Conservation (phyloP, 2,113 vertebrate species). For the Pyxicephalus adspersus region DNA sequence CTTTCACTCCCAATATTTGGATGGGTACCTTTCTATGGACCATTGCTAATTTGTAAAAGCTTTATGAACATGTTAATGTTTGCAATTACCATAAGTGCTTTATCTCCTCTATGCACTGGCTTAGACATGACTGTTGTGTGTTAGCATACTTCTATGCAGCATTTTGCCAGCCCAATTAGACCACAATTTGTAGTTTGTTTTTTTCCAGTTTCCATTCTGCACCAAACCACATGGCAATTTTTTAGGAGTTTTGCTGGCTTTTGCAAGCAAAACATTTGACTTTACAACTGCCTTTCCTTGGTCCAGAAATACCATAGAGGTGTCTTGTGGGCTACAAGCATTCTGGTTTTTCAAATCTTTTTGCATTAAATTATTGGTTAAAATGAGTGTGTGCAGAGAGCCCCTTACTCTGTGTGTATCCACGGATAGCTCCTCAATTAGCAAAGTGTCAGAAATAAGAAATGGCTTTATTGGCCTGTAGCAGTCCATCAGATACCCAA, state of each 20-base stretch:
- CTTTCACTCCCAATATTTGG: slow-evolving; percentile 43
- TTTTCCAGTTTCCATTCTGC: slow-evolving; percentile 46
- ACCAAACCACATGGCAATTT: slow-evolving; percentile 69
- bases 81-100: slow-evolving; percentile 99
- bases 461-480: too few relatives aligned
- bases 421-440: background rate
- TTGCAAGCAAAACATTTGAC: slow-evolving; percentile 56
- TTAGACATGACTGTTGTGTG: slow-evolving; percentile 95
- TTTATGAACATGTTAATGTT: slow-evolving; percentile 84
- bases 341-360: slow-evolving; percentile 63
- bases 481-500: too few relatives aligned
- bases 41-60: slow-evolving; percentile 74
- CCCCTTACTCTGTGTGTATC: slow-evolving; percentile 16
- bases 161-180: slow-evolving; percentile 73
- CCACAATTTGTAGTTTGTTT: slow-evolving; percentile 43
- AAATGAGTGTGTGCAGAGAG: slow-evolving; percentile 46
- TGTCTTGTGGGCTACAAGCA: slow-evolving; percentile 65
- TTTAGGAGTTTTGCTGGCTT: slow-evolving; percentile 62
- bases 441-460: too few relatives aligned
- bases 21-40: slow-evolving; percentile 64
- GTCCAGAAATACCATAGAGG: slow-evolving; percentile 26
- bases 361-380: slow-evolving; percentile 70
- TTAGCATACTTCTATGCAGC: slow-evolving; percentile 91
- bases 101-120: slow-evolving; percentile 98
- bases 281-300: slow-evolving; percentile 64